A percentile compares a stretch with the other conserved stretches of the same genome.
These are phyloP conservation scores for Boloria selene DNA, from an alignment of 2,888 invertebrate genomes.

Conservation along the genomic window DNA sequence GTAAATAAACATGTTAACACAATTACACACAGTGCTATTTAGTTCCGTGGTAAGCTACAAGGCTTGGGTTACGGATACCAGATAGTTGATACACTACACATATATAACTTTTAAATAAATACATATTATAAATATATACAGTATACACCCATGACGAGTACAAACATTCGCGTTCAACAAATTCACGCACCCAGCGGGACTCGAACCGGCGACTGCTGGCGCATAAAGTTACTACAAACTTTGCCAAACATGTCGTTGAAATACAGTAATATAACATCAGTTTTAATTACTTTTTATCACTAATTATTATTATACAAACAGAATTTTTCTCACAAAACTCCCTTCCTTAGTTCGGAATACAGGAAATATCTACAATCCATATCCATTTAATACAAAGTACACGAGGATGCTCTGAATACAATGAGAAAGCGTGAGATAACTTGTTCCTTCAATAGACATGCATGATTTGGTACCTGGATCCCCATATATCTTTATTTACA, in stretches of 20 bases:
- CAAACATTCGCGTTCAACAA: too few relatives aligned
- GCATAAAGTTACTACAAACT: too few relatives aligned
- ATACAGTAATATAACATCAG: too few relatives aligned
- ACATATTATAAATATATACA: too few relatives aligned
- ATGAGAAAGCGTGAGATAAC: constrained; percentile 13
- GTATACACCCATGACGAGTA: too few relatives aligned
- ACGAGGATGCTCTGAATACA: constrained; percentile 13
- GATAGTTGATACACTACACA: too few relatives aligned
- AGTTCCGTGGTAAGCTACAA: background rate
- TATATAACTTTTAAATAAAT: too few relatives aligned
- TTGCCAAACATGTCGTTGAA: too few relatives aligned
- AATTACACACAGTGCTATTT: background rate
- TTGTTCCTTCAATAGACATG: constrained; percentile 11
- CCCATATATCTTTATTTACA: constrained; percentile 18
- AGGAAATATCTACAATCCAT: constrained; percentile 11
- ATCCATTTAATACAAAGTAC: constrained; percentile 11
- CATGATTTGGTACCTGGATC: constrained; percentile 16
- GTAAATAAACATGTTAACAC: background rate
- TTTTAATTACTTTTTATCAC: too few relatives aligned
- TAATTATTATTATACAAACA: background rate
- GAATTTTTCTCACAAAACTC: background rate
- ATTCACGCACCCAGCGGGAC: too few relatives aligned
- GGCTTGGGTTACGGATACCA: too few relatives aligned
- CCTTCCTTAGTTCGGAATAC: background rate
- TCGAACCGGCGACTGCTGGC: too few relatives aligned